phyloP scores from a whole-genome alignment of 2,888 invertebrate genomes.

The Bombylius discolor region DNA sequence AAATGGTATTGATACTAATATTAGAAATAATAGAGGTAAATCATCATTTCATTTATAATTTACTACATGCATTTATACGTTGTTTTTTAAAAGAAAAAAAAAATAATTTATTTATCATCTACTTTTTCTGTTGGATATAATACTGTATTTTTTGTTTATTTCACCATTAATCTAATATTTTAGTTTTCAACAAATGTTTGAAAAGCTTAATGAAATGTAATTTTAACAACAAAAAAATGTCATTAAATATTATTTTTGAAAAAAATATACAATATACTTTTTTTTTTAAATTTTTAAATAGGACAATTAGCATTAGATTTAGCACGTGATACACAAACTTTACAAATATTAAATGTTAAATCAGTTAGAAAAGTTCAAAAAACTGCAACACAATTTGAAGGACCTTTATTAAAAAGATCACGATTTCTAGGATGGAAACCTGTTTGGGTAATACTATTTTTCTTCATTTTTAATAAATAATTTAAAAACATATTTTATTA shows the following conservation, averaged over 20 bases:
- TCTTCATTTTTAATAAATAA: neutral
- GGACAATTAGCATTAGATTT: conserved; percentile 50
- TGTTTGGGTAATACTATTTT: conserved; percentile 40
- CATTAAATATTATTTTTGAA: too few species aligned
- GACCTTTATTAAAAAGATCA: conserved; percentile 48
- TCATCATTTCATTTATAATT: neutral
- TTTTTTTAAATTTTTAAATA: conserved; percentile 18
- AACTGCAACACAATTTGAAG: conserved; percentile 48
- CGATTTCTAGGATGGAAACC: conserved; percentile 52
- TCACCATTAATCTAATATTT: neutral
- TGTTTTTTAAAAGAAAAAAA: too few species aligned
- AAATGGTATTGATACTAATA: conserved; percentile 49
- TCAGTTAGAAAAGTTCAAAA: conserved; percentile 47
- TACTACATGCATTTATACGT: neutral
- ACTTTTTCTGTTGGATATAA: too few species aligned
- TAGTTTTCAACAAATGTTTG: neutral
- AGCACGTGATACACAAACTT: conserved; percentile 47
- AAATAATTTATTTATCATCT: too few species aligned
- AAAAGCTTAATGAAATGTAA: too few species aligned
- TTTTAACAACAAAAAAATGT: too few species aligned
- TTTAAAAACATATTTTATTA: neutral
- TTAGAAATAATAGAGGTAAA: conserved; percentile 47
- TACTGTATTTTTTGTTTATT: too few species aligned
- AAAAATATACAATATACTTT: too few species aligned
- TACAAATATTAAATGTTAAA: conserved; percentile 48